phyloP scores from a whole-genome alignment of 2,797 vertebrate species.

The Cossypha dichroa region DNA sequence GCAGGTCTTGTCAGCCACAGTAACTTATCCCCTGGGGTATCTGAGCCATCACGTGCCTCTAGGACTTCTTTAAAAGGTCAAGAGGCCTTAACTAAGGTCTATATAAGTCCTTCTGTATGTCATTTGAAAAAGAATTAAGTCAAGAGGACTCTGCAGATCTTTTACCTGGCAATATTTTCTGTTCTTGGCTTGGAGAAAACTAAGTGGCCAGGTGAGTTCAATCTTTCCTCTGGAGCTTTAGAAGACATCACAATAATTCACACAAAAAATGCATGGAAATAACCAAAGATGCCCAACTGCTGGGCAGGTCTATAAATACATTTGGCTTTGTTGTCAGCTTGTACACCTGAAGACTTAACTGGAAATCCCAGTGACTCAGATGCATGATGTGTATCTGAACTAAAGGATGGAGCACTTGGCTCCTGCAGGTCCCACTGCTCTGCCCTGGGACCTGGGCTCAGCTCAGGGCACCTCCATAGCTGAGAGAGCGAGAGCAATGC shows the following conservation, averaged over 20 bases:
- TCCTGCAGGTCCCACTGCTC: not conserved
- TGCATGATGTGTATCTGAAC: not conserved
- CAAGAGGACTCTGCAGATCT: not conserved
- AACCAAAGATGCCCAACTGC: not conserved
- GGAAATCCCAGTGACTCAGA: not conserved
- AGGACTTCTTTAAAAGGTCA: conserved; percentile 54
- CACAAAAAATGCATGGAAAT: not conserved
- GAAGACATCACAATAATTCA: not conserved
- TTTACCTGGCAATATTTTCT: not conserved
- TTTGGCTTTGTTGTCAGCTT: not conserved
- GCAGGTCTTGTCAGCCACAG: conserved; percentile 56
- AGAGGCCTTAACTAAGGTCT: conserved; percentile 46
- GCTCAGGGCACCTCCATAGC: not conserved
- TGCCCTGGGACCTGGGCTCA: not conserved
- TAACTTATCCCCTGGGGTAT: conserved; percentile 39
- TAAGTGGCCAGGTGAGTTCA: conserved; percentile 33
- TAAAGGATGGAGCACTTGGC: not conserved
- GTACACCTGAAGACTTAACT: not conserved
- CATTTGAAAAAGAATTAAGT: not conserved
- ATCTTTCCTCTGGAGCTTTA: not conserved
- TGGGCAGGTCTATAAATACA: fast-evolving
- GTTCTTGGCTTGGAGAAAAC: not conserved
- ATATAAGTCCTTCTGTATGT: conserved; percentile 19
- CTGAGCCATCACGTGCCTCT: conserved; percentile 26
- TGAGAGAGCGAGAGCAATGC: not conserved